These are phyloP conservation scores for Eulithis prunata DNA, from an alignment of 2,888 invertebrate species.

Conservation along the genomic window DNA sequence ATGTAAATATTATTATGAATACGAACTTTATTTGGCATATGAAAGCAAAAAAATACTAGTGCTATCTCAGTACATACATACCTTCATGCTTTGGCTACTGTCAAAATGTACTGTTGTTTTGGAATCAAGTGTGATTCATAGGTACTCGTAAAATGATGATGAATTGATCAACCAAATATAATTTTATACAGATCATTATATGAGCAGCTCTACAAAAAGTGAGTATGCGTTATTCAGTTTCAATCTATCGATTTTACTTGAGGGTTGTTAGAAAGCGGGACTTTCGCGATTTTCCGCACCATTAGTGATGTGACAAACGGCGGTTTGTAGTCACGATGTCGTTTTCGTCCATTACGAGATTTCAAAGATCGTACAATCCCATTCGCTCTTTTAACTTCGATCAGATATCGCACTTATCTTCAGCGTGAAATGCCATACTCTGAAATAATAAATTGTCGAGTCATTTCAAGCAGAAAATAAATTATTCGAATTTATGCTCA, in stretches of 20 bases:
- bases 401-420: slow-evolving; percentile 62
- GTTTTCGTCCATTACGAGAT: slow-evolving; percentile 77
- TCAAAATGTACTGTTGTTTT: too few relatives aligned
- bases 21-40: not conserved
- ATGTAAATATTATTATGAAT: slow-evolving; percentile 2
- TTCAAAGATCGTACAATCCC: slow-evolving; percentile 71
- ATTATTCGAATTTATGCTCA: slow-evolving; percentile 32
- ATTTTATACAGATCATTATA: not conserved
- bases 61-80: too few relatives aligned
- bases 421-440: slow-evolving; percentile 41
- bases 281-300: slow-evolving; percentile 75
- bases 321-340: slow-evolving; percentile 75
- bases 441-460: slow-evolving; percentile 36
- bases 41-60: not conserved
- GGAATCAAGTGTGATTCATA: too few relatives aligned
- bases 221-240: slow-evolving; percentile 61
- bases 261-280: slow-evolving; percentile 68
- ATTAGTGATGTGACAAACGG: slow-evolving; percentile 79
- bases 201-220: slow-evolving; percentile 8
- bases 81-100: too few relatives aligned
- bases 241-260: slow-evolving; percentile 68
- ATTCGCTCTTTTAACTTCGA: slow-evolving; percentile 69
- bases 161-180: too few relatives aligned
- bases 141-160: too few relatives aligned
- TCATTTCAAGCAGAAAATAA: slow-evolving; percentile 40